Evolutionary conservation across 1,140 invertebrate genomes (phyloP).

Genomic region (Venturia canescens): DNA sequence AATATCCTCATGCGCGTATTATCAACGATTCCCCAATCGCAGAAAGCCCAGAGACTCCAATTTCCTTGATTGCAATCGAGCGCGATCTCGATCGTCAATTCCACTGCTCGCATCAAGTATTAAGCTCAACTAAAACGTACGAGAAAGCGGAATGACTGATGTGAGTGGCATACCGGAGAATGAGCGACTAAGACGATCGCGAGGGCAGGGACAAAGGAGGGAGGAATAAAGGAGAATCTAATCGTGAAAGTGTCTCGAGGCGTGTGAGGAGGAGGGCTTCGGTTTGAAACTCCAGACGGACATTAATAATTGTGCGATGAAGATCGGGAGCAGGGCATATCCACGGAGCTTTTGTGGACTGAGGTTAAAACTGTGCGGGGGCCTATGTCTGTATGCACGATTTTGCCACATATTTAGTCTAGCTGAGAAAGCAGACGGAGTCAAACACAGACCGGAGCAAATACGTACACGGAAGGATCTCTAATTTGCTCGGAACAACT

Average conservation of each 20-base stretch:
- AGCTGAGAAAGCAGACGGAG: slow-evolving; percentile 22
- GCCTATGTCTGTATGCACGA: neutral
- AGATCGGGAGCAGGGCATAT: neutral
- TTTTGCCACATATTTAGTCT: neutral
- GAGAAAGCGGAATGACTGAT: slow-evolving; percentile 1
- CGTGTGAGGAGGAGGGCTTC: slow-evolving; percentile 15
- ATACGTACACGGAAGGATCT: neutral
- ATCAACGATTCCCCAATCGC: neutral
- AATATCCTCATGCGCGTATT: neutral
- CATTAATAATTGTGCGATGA: slow-evolving; percentile 41
- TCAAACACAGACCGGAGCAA: neutral
- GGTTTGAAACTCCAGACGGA: slow-evolving; percentile 40
- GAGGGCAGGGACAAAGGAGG: neutral
- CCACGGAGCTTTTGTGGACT: neutral
- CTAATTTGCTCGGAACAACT: slow-evolving; percentile 32
- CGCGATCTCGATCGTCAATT: slow-evolving; percentile 35
- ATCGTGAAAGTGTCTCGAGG: slow-evolving; percentile 42
- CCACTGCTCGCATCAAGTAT: slow-evolving; percentile 52
- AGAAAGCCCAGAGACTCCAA: slow-evolving; percentile 25
- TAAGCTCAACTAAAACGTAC: slow-evolving; percentile 7
- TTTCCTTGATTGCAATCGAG: slow-evolving; percentile 41
- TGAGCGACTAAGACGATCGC: neutral
- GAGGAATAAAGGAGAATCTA: neutral
- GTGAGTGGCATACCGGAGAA: neutral
- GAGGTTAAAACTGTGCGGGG: neutral